Percentiles rank a stretch among this genome's conserved stretches.
These are phyloP conservation scores for Tetranychus truncatus DNA, from an alignment of 2,888 invertebrate species.

Conservation along the genomic window DNA sequence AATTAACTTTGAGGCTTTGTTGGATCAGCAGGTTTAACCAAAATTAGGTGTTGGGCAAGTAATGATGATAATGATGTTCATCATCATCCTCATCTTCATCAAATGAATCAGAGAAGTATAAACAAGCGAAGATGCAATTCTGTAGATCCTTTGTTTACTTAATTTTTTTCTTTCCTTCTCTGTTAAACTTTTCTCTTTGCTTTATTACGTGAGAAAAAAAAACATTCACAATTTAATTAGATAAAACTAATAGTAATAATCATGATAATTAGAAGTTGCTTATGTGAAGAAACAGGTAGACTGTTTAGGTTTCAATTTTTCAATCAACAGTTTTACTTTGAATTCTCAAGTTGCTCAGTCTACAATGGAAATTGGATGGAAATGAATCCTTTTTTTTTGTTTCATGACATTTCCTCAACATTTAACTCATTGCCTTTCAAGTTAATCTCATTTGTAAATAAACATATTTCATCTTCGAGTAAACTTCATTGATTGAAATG, in stretches of 20 bases:
- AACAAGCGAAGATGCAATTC: not conserved
- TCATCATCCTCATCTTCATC: not conserved
- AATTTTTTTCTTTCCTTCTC: not conserved
- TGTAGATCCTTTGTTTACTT: not conserved
- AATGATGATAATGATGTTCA: not conserved
- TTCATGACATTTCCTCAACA: too few species aligned
- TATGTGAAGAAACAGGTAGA: not conserved
- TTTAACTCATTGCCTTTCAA: too few species aligned
- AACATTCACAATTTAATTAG: not conserved
- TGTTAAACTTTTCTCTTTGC: not conserved
- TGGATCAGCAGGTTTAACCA: constrained; percentile 1
- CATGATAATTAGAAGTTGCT: too few species aligned
- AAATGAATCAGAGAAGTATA: not conserved
- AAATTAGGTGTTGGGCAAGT: constrained; percentile 1
- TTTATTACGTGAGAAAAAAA: not conserved
- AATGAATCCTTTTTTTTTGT: too few species aligned
- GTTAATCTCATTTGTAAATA: too few species aligned
- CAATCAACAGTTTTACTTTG: too few species aligned
- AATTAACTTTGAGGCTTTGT: constrained; percentile 1
- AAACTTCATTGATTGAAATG: too few species aligned
- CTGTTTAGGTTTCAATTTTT: not conserved
- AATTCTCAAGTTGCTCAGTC: too few species aligned
- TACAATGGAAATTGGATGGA: too few species aligned
- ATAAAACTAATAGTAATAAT: not conserved
- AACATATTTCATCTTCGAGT: too few species aligned